Percentiles rank a stretch among this genome's conserved stretches.
Conservation (phyloP, 2,888 invertebrate genomes). For the Drosophila percnosoma region DNA sequence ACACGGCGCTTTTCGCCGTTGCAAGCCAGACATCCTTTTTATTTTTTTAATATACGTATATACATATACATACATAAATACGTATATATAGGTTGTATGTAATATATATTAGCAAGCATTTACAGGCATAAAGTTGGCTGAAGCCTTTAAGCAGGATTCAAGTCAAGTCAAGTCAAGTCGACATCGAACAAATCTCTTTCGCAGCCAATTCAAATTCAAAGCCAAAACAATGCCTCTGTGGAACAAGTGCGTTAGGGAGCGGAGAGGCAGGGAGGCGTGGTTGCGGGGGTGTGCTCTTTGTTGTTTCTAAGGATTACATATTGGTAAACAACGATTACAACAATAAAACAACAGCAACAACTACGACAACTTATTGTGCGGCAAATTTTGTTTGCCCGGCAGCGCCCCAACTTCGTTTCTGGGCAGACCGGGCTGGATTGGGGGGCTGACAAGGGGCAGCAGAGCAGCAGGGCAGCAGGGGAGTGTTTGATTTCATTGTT, state of each 20-base stretch:
- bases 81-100: conserved; percentile 17
- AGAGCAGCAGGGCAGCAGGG: background rate
- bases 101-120: conserved; percentile 30
- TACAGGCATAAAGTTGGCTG: conserved; percentile 28
- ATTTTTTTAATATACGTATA: conserved; percentile 16
- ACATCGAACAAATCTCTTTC: background rate
- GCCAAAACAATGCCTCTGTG: conserved; percentile 21
- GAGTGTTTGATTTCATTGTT: conserved; percentile 76
- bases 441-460: background rate
- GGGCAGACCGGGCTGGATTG: background rate
- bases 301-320: conserved; percentile 78
- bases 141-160: background rate
- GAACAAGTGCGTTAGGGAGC: background rate
- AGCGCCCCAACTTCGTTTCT: conserved; percentile 18
- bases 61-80: background rate
- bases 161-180: conserved; percentile 3
- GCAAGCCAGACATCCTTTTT: conserved; percentile 17
- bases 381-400: conserved; percentile 73
- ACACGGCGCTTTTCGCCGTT: conserved; percentile 55
- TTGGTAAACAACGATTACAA: conserved; percentile 78
- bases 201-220: conserved; percentile 65
- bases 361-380: conserved; percentile 69
- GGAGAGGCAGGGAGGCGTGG: background rate
- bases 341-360: conserved; percentile 39
- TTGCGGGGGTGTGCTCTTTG: conserved; percentile 37